Evolutionary conservation across 2,113 vertebrate genomes (phyloP).

Genomic region (Callionymus lyra): DNA sequence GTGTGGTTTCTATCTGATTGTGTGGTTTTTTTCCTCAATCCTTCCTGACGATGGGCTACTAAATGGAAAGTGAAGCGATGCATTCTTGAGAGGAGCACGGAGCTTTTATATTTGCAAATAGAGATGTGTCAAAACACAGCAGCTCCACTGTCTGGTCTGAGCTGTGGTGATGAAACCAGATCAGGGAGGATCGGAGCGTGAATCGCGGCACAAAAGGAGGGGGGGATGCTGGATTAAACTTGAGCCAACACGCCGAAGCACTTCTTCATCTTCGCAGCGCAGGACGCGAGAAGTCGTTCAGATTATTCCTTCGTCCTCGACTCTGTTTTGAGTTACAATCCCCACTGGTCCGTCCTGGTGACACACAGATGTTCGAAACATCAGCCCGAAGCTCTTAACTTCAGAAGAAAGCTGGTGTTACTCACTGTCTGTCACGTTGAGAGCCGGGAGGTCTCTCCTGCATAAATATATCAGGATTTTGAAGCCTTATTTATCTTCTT

Average conservation of each 20-base stretch:
- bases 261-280: constrained; percentile 11
- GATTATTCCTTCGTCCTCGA: constrained; percentile 16
- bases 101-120: too few relatives aligned
- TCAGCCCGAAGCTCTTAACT: constrained; percentile 6
- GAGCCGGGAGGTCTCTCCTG: constrained; percentile 17
- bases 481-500: too few relatives aligned
- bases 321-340: constrained; percentile 22
- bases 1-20: constrained; percentile 6
- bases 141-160: too few relatives aligned
- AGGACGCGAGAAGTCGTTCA: constrained; percentile 9
- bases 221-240: constrained; percentile 39
- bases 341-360: constrained; percentile 18
- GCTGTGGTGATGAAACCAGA: too few relatives aligned
- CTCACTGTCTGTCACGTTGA: constrained; percentile 11
- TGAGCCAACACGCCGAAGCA: constrained; percentile 39
- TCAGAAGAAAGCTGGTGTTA: constrained; percentile 11
- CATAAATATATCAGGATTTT: neutral
- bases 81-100: neutral
- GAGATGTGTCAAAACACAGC: constrained; percentile 1
- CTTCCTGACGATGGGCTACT: neutral
- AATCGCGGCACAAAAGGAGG: constrained; percentile 26
- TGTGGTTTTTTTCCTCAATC: neutral
- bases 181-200: too few relatives aligned
- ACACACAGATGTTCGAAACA: constrained; percentile 42
- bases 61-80: neutral